Percentiles rank a stretch among this genome's conserved stretches.
phyloP scores from a whole-genome alignment of 2,888 invertebrate genomes.

The Drosophila paranaensis region DNA sequence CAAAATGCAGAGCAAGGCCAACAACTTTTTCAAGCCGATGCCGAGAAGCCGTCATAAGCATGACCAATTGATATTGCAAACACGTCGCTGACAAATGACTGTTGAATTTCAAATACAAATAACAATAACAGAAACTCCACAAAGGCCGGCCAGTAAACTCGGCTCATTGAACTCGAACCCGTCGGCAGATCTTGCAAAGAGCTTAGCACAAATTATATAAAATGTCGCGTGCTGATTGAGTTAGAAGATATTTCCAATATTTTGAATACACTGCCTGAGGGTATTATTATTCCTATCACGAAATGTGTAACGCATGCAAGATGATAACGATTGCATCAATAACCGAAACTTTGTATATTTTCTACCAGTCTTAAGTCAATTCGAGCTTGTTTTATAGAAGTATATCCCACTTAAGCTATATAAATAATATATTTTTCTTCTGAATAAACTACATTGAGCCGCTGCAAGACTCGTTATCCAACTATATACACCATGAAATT shows the following conservation, averaged over 20 bases:
- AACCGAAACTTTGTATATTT: too few relatives aligned
- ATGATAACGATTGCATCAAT: not conserved
- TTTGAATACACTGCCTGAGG: not conserved
- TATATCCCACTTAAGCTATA: too few relatives aligned
- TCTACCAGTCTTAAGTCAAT: not conserved
- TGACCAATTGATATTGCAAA: slow-evolving; percentile 50
- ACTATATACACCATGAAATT: not conserved
- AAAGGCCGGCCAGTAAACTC: slow-evolving; percentile 44
- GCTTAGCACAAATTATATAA: slow-evolving; percentile 17
- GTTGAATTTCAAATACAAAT: slow-evolving; percentile 51
- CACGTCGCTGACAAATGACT: slow-evolving; percentile 42
- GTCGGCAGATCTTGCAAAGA: not conserved
- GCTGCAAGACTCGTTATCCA: not conserved
- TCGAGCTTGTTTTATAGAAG: not conserved
- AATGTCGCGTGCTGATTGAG: slow-evolving; percentile 45
- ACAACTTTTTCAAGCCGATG: slow-evolving; percentile 54
- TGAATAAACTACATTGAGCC: not conserved
- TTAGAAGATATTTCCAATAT: slow-evolving; percentile 1
- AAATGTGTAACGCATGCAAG: not conserved
- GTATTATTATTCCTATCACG: not conserved
- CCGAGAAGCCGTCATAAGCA: slow-evolving; percentile 29
- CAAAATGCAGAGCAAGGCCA: slow-evolving; percentile 66
- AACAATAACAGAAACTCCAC: slow-evolving; percentile 37
- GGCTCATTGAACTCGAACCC: slow-evolving; percentile 68
- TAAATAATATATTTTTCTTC: not conserved